Base-by-base conservation (phyloP, 2,113 vertebrate species). In the Podilymbus podiceps region DNA sequence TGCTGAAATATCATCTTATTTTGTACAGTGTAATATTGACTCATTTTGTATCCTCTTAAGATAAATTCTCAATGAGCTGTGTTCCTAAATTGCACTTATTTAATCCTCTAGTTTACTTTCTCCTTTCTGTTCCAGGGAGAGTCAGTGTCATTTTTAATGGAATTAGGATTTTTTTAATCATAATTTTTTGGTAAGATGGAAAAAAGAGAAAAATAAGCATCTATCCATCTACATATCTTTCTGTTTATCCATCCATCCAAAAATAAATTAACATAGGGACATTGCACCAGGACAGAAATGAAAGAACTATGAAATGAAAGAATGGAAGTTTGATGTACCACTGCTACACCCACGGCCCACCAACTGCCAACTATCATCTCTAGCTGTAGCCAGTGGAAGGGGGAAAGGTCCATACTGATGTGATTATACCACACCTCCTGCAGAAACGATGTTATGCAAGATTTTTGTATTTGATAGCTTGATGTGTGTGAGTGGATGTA, bases 21-120 rank as follows among this genome's bases (percentile, higher is more conserved):
- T 95, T 89, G 56, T 67, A 86, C 67, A 60, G 71, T 60, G 56
- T 71, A 89, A 92, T 90, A 86, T 83, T 33, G 60, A 96, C 52
- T 95, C 74, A 82, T 92, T 95, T 95, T 92, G 24, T 88, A 76
- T 93, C 71, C n/a, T 84, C 89, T 94, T 97, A 92, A 94, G 68
- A 90, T 62, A 97, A 90, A 89, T 78, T 90, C 38, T 73, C 21
- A 2, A 75, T 78, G 71, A 96, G 33, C 15, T 68, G 42, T 84
- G 66, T 89, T 88, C 63, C 63, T 84, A 89, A 88, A 20, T 75
- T 17, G 1, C 60, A 79, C 21, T 75, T 90, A 59, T 72, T 87
- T 89, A 83, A 40, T 92, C 33, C 5, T 56, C 13, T 40, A 66
- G 47, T 82, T 91, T 85, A 67, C 18, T 53, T 86, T 72, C 50